These are phyloP conservation scores for Leptogaster cylindrica DNA, from an alignment of 2,888 invertebrate genomes.

Conservation along the genomic window DNA sequence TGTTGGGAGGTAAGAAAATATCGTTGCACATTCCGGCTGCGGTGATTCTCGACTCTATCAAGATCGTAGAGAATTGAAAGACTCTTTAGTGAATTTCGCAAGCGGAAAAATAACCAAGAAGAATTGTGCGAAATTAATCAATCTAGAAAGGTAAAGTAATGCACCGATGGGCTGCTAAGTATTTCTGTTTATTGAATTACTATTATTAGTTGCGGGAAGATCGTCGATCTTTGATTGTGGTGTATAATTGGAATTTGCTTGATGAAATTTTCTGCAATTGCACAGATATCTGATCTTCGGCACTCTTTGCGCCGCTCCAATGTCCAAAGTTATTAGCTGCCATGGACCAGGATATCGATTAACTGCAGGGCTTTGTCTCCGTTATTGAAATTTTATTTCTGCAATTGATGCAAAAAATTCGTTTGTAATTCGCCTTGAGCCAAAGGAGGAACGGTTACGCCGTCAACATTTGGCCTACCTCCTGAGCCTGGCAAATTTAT, in stretches of 20 bases:
- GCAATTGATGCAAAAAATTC: background rate
- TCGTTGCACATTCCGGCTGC: background rate
- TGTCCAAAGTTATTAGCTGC: conserved; percentile 21
- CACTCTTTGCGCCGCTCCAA: background rate
- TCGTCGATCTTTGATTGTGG: background rate
- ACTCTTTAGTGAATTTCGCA: conserved; percentile 30
- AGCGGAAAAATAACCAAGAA: conserved; percentile 6
- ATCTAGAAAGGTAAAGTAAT: conserved; percentile 30
- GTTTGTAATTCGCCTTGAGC: background rate
- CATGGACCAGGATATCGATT: conserved; percentile 33
- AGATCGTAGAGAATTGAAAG: conserved; percentile 31
- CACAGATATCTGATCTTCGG: background rate
- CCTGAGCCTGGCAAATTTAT: conserved; percentile 12
- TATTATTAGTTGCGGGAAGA: conserved; percentile 32
- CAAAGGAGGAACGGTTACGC: background rate
- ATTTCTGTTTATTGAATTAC: conserved; percentile 41
- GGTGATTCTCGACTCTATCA: background rate
- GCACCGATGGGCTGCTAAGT: conserved; percentile 21
- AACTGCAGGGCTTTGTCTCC: conserved; percentile 27
- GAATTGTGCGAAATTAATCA: conserved; percentile 32
- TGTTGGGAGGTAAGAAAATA: background rate
- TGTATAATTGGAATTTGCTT: conserved; percentile 32
- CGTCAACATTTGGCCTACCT: conserved; percentile 18
- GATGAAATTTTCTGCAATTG: conserved; percentile 20
- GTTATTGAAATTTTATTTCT: conserved; percentile 38